Percentiles rank a stretch among this genome's conserved stretches.
phyloP scores from a whole-genome alignment of 2,888 invertebrate species.

The Lathronympha strigana region DNA sequence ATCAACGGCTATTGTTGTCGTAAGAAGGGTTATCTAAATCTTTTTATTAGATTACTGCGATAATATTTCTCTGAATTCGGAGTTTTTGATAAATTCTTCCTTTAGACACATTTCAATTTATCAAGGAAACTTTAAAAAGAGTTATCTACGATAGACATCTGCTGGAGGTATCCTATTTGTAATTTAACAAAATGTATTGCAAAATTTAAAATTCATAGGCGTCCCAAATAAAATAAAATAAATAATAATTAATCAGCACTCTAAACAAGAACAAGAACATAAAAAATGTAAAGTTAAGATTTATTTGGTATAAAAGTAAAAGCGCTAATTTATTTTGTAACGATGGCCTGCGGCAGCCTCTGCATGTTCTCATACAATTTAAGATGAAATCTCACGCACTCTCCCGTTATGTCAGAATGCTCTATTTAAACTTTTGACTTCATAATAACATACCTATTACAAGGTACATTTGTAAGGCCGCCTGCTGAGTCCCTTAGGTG shows the following conservation, averaged over 20 bases:
- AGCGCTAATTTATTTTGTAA: not conserved
- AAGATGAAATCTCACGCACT: constrained; percentile 43
- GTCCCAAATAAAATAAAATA: too few relatives aligned
- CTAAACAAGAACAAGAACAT: not conserved
- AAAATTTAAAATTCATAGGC: too few relatives aligned
- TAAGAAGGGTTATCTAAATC: constrained; percentile 41
- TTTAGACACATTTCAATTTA: not conserved
- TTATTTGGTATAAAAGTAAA: not conserved
- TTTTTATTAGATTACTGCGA: constrained; percentile 5
- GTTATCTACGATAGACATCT: too few relatives aligned
- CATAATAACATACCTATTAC: constrained; percentile 66
- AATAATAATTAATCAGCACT: not conserved
- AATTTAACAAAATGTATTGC: too few relatives aligned
- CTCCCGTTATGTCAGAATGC: constrained; percentile 35
- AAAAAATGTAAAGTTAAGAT: not conserved
- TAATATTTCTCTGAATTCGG: constrained; percentile 2
- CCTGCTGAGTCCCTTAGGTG: constrained; percentile 79
- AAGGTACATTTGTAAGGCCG: constrained; percentile 66
- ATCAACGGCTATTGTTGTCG: constrained; percentile 58
- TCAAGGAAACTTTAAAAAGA: not conserved
- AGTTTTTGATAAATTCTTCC: not conserved
- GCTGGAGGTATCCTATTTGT: too few relatives aligned
- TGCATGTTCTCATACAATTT: constrained; percentile 33
- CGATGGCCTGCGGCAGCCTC: not conserved
- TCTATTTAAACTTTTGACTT: constrained; percentile 46